Evolutionary conservation across 2,888 invertebrate genomes (phyloP), one percentile per base, ranked within the genome.

Genomic region (Sycophila texana): DNA sequence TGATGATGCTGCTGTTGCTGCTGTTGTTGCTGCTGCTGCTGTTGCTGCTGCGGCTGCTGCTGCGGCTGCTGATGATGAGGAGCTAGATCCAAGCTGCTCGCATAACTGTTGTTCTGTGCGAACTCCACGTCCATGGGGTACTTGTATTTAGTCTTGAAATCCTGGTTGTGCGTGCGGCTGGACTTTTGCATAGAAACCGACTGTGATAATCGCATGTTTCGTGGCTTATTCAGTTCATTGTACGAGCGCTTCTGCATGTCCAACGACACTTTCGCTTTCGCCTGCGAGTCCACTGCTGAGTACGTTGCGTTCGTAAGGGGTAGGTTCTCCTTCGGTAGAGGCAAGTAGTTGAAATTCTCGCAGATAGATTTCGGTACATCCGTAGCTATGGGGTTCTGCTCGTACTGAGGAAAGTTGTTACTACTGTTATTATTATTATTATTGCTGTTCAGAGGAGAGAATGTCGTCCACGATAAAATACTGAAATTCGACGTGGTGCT

Each of bases 381-480:
- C 5, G 66, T 60, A 1, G 75, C 68, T 39, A 80, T 55, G 0
- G 82, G 16, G 26, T 68, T 73, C 65, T 83, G 83, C 18, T 85
- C 84, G 26, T 82, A 84, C 7, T 83, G 84, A 18, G 79, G 18
- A 20, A 85, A 72, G 82, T 84, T 86, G 53, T 83, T 83, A 67
- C 83, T 84, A 20, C 66, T 82, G 49, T 77, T 82, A 58, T 70
- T 82, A 49, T 78, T 82, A 58, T 76, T 83, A 60, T n/a, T n/a
- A n/a, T n/a, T n/a, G n/a, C 78, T 82, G 12, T 65, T 82, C 10
- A 74, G 47, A 39, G 74, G 76, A 67, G 90, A 89, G 53, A 89
- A 86, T 0, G 89, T 90, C 0, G 90, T 90, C 91, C 91, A 91
- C 2, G 90, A 91, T 10, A 90, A 82, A 65, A 91, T 90, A 74